Evolutionary conservation across 2,888 invertebrate species (phyloP), one percentile per base, ranked within the genome.

Genomic region (Plebejus anna): DNA sequence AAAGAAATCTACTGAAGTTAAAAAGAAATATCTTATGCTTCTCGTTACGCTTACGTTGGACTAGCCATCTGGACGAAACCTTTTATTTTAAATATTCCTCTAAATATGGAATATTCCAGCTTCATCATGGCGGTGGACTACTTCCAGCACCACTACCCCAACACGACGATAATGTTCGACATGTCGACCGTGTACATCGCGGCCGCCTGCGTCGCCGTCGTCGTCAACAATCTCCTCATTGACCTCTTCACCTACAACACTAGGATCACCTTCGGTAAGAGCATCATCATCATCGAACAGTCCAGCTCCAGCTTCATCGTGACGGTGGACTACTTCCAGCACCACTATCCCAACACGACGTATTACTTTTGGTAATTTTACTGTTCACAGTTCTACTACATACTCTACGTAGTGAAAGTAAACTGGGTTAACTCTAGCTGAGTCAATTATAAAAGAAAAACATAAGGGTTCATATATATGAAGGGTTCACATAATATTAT

Each of bases 61-160:
- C 42, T 42, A 42, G 9, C 42, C 2, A 9, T 42, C 2, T 42
- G 2, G 42, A 42, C 42, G 9, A 9, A 42, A 42, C 0, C 42
- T 42, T 42, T 0, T 42, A 9, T 42, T 42, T 9, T 0, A 22
- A 22, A 42, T 9, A 42, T 42, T 42, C 7, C n/a, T 55, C 4
- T 6, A 59, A 22, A 59, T 59, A 16, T 42, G 4, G 38, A 32
- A 75, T 66, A 75, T 87, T 87, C 57, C 94, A 98, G 98, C 87
- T 98, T 98, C 88, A 97, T 98, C 86, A 98, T 98, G 91, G 98
- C 98, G 9, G 97, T 98, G 82, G 98, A 98, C 90, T 98, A 97
- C 90, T 98, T 98, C 93, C 97, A 98, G 91, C 94, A 95, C 32
- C 95, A 97, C 81, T 98, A 97, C 88, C 98, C 97, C 0, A 96